Base-by-base conservation (phyloP, 2,797 vertebrate genomes). In the Sebastolobus alascanus region DNA sequence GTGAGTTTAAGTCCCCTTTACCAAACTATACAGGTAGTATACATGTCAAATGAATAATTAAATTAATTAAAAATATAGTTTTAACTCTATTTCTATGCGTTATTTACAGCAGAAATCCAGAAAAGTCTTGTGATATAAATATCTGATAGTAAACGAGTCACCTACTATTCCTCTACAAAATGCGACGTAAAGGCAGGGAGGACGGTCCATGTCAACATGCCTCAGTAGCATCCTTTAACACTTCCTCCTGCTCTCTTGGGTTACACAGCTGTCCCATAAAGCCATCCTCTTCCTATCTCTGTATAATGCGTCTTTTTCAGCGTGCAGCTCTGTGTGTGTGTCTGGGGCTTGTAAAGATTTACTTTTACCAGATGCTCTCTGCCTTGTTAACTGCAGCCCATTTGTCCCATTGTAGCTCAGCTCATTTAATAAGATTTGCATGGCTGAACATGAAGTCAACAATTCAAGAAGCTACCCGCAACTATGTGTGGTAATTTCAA, bases 201-300 rank as follows among this genome's bases (percentile, higher is more conserved):
- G 40, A n/a, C 3, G 2, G 67, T 59, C 8, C 6, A 65, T 68
- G 71, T 79, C 65, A 27, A 2, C 77, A 59, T 3, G 50, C 43
- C 74, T 82, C 77, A 40, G 87, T 84, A 84, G 81, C 89, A 76
- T 90, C 89, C 68, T 87, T 83, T 72, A 78, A 73, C 85, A 73
- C 84, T 72, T 89, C 82, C 80, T 79, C 67, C 37, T 46, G 31
- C 78, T 79, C 81, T 75, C 61, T 80, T 29, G 66, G 75, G 81
- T 83, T 79, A 71, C 87, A 75, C 91, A 93, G 86, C 90, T 93
- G 89, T 85, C 89, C 84, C 70, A 40, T 93, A 91, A 94, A 93
- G 71, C 12, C n/a, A 58, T 68, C 75, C 73, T 84, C 90, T 77
- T 87, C 80, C 88, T 71, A 81, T 86, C 82, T 76, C 35, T 40